Conservation (phyloP, 2,888 invertebrate genomes). For the Flexamia atlantica region DNA sequence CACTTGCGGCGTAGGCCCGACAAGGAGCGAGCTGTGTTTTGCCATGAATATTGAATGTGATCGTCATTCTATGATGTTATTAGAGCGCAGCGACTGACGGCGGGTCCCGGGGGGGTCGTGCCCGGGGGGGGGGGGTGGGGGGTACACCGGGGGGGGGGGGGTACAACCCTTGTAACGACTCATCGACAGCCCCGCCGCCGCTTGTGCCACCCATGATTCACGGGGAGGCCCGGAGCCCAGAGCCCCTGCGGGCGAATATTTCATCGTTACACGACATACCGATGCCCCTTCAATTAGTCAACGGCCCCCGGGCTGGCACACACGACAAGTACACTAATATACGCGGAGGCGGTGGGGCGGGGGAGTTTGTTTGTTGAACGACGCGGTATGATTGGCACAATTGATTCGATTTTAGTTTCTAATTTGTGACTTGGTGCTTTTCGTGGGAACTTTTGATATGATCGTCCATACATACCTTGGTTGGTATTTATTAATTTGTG, state of each 20-base stretch:
- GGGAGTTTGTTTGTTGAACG: not conserved
- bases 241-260: constrained; percentile 76
- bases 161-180: constrained; percentile 62
- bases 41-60: constrained; percentile 66
- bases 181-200: constrained; percentile 55
- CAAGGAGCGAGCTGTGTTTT: constrained; percentile 63
- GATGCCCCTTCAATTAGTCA: constrained; percentile 49
- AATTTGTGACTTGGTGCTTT: no score
- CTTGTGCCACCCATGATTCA: constrained; percentile 75
- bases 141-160: constrained; percentile 7
- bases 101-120: constrained; percentile 59
- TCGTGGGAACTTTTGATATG: no score
- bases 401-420: no score
- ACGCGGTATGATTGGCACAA: no score
- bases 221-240: no score
- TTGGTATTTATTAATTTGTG: no score
- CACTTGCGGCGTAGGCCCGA: constrained; percentile 60
- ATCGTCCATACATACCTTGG: no score
- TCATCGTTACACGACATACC: constrained; percentile 75
- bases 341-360: not conserved
- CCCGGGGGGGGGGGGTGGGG: constrained; percentile 8
- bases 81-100: constrained; percentile 61
- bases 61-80: constrained; percentile 67
- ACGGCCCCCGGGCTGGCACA: not conserved
- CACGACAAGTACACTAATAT: not conserved